Evolutionary conservation across 2,888 invertebrate species (phyloP).

Genomic region (Synergus japonicus): DNA sequence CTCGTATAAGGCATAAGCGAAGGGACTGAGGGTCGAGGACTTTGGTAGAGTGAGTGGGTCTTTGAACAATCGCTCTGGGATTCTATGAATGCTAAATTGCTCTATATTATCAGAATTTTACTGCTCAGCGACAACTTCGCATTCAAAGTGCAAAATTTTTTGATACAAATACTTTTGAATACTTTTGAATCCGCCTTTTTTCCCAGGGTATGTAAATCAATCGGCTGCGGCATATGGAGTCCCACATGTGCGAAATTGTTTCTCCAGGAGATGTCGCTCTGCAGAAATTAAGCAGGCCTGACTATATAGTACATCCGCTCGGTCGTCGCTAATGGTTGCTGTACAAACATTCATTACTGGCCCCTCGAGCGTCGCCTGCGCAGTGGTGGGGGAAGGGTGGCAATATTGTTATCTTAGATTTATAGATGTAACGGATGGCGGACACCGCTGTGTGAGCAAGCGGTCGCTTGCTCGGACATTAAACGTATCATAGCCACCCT

Average conservation of each 20-base stretch:
- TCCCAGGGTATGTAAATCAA: background rate
- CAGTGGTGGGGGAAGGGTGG: conserved; percentile 61
- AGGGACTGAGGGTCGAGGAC: conserved; percentile 18
- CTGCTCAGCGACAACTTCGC: no score
- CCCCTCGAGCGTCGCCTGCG: conserved; percentile 56
- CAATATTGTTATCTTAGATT: conserved; percentile 77
- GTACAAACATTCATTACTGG: conserved; percentile 76
- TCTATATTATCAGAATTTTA: background rate
- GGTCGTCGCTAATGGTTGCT: conserved; percentile 74
- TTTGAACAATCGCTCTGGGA: conserved; percentile 65
- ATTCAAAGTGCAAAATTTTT: no score
- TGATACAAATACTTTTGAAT: no score
- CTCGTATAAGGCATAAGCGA: conserved; percentile 12
- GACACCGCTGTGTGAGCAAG: conserved; percentile 71
- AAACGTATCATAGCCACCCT: conserved; percentile 65
- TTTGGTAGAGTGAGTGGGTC: conserved; percentile 1
- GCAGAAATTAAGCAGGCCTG: conserved; percentile 47
- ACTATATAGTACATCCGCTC: conserved; percentile 46
- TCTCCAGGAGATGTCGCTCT: conserved; percentile 59
- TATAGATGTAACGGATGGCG: conserved; percentile 77
- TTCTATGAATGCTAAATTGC: conserved; percentile 57
- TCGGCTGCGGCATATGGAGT: conserved; percentile 48
- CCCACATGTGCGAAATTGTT: conserved; percentile 74
- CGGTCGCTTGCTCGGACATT: conserved; percentile 61
- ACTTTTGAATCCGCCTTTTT: no score